A percentile compares a stretch with the other conserved stretches of the same genome.
Evolutionary conservation across 2,888 invertebrate species (phyloP).

Genomic region (Apamea crenata): DNA sequence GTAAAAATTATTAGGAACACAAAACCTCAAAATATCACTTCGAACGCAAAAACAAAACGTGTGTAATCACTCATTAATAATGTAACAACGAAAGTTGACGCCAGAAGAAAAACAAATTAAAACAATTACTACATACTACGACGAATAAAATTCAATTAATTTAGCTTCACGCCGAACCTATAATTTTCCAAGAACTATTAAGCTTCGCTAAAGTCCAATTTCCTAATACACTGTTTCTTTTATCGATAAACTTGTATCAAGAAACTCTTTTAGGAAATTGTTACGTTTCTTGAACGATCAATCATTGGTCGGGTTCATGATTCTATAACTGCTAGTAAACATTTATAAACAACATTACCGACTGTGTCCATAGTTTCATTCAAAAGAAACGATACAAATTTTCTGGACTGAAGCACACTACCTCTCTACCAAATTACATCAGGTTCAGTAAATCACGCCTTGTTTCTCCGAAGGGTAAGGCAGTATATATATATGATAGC

Average conservation of each 20-base stretch:
- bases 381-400: background rate
- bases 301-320: slow-evolving; percentile 18
- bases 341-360: slow-evolving; percentile 6
- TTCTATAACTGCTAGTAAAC: slow-evolving; percentile 16
- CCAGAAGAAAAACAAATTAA: slow-evolving; percentile 33
- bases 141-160: slow-evolving; percentile 51
- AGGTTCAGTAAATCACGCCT: background rate
- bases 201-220: slow-evolving; percentile 41
- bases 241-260: slow-evolving; percentile 19
- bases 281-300: slow-evolving; percentile 24
- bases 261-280: background rate
- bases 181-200: slow-evolving; percentile 50
- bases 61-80: slow-evolving; percentile 1
- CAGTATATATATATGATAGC: too few species aligned
- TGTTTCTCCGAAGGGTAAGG: too few species aligned
- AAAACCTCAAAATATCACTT: background rate
- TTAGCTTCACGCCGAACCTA: slow-evolving; percentile 29
- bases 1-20: too few species aligned
- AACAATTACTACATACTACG: slow-evolving; percentile 28
- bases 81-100: background rate
- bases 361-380: background rate
- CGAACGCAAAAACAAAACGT: background rate
- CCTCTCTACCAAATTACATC: background rate
- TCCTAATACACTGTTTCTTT: slow-evolving; percentile 46
- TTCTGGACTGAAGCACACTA: background rate